phyloP scores from a whole-genome alignment of 2,113 vertebrate genomes.

The Paraplagusia blochii region DNA sequence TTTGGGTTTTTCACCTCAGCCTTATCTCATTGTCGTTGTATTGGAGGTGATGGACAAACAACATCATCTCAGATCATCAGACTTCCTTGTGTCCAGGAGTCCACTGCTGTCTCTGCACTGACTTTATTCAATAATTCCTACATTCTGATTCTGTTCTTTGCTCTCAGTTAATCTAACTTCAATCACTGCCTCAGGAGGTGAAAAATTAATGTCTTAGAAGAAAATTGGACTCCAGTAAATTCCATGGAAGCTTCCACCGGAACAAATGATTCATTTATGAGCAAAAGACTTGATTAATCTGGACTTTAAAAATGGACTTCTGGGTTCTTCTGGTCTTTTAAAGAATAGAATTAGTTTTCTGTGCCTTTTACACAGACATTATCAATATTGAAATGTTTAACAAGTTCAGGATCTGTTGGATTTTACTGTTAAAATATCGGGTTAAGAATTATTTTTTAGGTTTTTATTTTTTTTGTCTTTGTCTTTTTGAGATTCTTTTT shows the following conservation, averaged over 20 bases:
- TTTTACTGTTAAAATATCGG: too few relatives aligned
- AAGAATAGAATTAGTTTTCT: too few relatives aligned
- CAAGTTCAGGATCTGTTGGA: too few relatives aligned
- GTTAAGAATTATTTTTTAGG: too few relatives aligned
- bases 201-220: conserved; percentile 32
- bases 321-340: conserved; percentile 3
- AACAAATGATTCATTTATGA: conserved; percentile 24
- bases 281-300: conserved; percentile 20
- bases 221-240: conserved; percentile 21
- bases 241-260: not conserved
- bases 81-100: conserved; percentile 12
- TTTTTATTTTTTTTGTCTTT: too few relatives aligned
- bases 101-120: conserved; percentile 19
- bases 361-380: too few relatives aligned
- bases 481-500: too few relatives aligned
- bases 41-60: conserved; percentile 11
- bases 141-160: conserved; percentile 25
- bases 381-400: too few relatives aligned
- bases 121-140: conserved; percentile 41
- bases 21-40: conserved; percentile 1
- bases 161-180: conserved; percentile 47
- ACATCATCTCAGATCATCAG: conserved; percentile 17
- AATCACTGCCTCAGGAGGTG: conserved; percentile 37
- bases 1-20: conserved; percentile 5
- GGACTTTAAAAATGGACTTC: not conserved